A percentile compares a stretch with the other conserved stretches of the same genome.
Conservation (phyloP, 2,113 vertebrate species). For the Pachyramphus minor region DNA sequence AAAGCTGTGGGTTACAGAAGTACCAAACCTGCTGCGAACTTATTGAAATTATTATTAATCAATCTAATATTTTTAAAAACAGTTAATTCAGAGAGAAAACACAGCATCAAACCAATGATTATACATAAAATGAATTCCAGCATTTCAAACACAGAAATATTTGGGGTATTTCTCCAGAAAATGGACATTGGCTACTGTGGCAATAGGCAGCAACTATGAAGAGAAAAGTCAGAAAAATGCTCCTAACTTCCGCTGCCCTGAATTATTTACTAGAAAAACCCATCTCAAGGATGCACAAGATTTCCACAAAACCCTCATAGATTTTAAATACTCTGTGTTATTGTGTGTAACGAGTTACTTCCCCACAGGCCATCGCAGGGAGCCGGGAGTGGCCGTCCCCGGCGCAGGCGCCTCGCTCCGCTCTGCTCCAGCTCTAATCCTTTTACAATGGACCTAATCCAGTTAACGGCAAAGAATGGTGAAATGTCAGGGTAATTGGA, state of each 20-base stretch:
- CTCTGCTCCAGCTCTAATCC: conserved; percentile 82
- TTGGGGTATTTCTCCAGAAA: neutral
- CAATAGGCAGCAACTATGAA: neutral
- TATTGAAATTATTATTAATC: neutral
- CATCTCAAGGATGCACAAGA: neutral
- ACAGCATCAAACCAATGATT: accelerated
- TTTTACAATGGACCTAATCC: conserved; percentile 93
- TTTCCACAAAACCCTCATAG: accelerated
- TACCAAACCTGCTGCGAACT: neutral
- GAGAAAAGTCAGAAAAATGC: neutral
- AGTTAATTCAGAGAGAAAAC: neutral
- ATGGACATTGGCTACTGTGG: neutral
- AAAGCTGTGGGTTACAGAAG: neutral
- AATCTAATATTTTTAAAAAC: neutral
- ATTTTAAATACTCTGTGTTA: accelerated
- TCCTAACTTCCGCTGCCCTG: neutral
- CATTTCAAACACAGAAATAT: neutral
- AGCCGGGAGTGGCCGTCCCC: neutral
- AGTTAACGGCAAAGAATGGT: conserved; percentile 85
- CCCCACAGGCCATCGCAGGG: neutral
- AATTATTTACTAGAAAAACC: neutral
- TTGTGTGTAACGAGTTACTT: accelerated
- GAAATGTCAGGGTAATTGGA: conserved; percentile 90
- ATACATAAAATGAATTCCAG: accelerated
- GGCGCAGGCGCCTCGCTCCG: conserved; percentile 44